Evolutionary conservation across 2,888 invertebrate species (phyloP).

Genomic region (Galerucella pusilla): DNA sequence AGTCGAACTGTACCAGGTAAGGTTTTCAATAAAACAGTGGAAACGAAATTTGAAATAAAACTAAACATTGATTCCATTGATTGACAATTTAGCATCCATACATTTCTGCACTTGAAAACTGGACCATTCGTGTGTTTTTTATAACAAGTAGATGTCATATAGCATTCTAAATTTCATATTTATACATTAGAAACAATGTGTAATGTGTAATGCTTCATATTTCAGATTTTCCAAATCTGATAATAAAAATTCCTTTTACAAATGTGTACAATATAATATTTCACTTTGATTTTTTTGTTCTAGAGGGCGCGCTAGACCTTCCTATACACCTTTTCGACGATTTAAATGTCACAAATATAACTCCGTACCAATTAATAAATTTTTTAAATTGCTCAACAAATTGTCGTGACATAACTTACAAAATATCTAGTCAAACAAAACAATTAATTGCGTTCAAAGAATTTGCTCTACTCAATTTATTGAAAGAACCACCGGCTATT

Average conservation of each 20-base stretch:
- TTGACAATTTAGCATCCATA: too few relatives aligned
- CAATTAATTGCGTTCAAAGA: slow-evolving; percentile 37
- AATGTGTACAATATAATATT: background rate
- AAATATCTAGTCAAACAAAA: slow-evolving; percentile 46
- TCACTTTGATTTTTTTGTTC: slow-evolving; percentile 29
- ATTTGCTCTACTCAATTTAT: slow-evolving; percentile 43
- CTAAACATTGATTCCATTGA: too few relatives aligned
- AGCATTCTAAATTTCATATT: too few relatives aligned
- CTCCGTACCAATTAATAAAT: slow-evolving; percentile 59
- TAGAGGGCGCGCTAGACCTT: slow-evolving; percentile 47
- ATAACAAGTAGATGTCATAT: too few relatives aligned
- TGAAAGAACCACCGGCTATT: slow-evolving; percentile 45
- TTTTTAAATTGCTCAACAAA: slow-evolving; percentile 48
- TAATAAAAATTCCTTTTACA: background rate
- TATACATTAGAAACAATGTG: too few relatives aligned
- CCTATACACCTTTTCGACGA: slow-evolving; percentile 33
- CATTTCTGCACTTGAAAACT: too few relatives aligned
- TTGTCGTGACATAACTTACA: slow-evolving; percentile 52
- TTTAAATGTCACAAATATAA: slow-evolving; percentile 46
- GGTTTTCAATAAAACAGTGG: slow-evolving; percentile 9
- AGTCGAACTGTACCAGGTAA: slow-evolving; percentile 55
- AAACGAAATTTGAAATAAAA: background rate
- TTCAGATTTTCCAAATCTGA: background rate
- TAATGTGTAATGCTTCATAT: too few relatives aligned
- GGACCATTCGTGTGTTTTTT: too few relatives aligned